Evolutionary conservation across 2,888 invertebrate species (phyloP), one percentile per base, ranked within the genome.

Genomic region (Prenolepis imparis): DNA sequence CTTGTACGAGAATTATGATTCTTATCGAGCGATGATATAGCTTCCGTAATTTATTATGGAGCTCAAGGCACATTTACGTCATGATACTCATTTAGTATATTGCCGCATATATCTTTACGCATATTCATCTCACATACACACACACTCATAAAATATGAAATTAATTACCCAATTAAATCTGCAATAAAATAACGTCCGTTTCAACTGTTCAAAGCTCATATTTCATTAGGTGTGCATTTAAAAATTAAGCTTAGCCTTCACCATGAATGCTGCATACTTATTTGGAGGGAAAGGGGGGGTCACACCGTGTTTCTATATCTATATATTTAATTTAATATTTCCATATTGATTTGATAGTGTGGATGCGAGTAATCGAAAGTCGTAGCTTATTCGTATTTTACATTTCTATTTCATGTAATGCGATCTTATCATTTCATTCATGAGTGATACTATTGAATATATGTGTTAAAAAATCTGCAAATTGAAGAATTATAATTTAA

Each of bases 41-140:
- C 68, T 75, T 36, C 28, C 15, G 21, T 75, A 75, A 75, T 66
- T 75, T 75, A 67, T 75, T 75, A 66, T 32, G 18, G 48, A 67
- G 68, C 74, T 75, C 44, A 44, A 74, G 67, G 74, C 21, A 36
- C 36, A 67, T 75, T 48, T 48, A 67, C 21, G 32, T 3, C 67
- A 11, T 21, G 32, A 75, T 66, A 66, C 48, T 74, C 28, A 66
- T 75, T 67, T 67, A 67, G 21, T 66, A 74, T 66, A 74, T 36
- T 66, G 15, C 32, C 74, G 18, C 32, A 44, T 39, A 44, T 63
- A 74, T 66, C 39, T 41, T 44, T 44, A n/a, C 32, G 24, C 21
- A 41, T 67, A 75, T 74, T 66, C 9, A 32, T 66, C 32, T 74
- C 32, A 48, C 44, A 3, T 3, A 12, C n/a, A 18, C 39, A 39